Evolutionary conservation across 2,113 vertebrate species (phyloP).

Genomic region (Phalacrocorax carbo): DNA sequence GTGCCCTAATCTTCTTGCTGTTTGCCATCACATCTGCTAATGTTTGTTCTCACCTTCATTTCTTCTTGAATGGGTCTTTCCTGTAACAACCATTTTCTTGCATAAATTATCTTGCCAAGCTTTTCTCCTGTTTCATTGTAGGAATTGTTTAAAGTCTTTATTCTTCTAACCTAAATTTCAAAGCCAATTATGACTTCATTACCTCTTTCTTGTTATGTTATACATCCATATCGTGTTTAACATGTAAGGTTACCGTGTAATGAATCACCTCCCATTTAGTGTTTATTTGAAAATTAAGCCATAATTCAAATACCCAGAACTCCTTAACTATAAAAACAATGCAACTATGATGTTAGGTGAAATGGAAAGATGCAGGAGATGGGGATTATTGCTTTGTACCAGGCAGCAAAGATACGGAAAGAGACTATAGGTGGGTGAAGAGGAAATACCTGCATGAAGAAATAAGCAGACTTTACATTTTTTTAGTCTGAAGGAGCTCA

Average conservation of each 20-base stretch:
- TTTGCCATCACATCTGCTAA: neutral
- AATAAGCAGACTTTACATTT: neutral
- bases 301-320: neutral
- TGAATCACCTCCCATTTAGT: neutral
- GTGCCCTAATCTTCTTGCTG: neutral
- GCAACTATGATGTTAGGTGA: neutral
- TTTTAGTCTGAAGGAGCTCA: neutral
- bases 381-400: neutral
- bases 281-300: slow-evolving; percentile 55
- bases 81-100: neutral
- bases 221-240: slow-evolving; percentile 1
- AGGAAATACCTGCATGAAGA: neutral
- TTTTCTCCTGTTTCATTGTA: slow-evolving; percentile 8
- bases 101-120: neutral
- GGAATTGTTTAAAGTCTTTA: neutral
- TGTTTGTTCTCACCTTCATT: neutral
- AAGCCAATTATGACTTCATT: slow-evolving; percentile 49
- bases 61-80: neutral
- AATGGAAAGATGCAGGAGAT: neutral
- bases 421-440: neutral
- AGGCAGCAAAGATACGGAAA: neutral
- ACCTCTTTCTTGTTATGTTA: slow-evolving; percentile 27
- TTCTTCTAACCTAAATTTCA: slow-evolving; percentile 54
- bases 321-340: slow-evolving; percentile 25
- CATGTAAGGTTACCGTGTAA: neutral